phyloP scores from a whole-genome alignment of 2,113 vertebrate genomes.

The Nyctibius bracteatus region DNA sequence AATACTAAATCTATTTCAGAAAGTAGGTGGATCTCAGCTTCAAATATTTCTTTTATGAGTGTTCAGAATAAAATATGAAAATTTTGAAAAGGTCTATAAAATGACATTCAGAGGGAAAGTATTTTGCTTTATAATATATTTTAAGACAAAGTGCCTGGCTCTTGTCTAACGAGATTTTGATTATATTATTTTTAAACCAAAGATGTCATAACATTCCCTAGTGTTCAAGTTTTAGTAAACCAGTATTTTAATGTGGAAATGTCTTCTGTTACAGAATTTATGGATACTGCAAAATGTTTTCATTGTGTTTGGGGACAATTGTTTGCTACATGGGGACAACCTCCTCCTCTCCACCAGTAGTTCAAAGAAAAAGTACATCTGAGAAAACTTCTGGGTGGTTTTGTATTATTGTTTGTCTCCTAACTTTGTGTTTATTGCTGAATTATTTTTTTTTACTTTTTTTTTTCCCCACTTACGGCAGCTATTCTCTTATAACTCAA shows the following conservation, averaged over 20 bases:
- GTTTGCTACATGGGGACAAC: not conserved
- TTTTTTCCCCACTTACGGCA: not conserved
- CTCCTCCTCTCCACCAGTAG: fast-evolving
- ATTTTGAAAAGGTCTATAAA: not conserved
- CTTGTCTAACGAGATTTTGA: not conserved
- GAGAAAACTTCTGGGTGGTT: not conserved
- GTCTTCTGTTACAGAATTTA: not conserved
- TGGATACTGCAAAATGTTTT: not conserved
- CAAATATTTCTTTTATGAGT: not conserved
- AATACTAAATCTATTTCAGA: not conserved
- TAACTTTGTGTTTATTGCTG: not conserved
- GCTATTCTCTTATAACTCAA: not conserved
- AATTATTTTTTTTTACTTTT: not conserved
- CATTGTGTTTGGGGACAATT: not conserved
- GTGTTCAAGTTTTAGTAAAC: not conserved
- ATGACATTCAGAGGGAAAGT: not conserved
- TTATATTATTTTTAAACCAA: not conserved
- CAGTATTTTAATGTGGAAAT: not conserved
- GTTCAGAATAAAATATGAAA: not conserved
- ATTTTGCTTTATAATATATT: not conserved
- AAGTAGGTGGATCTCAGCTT: not conserved
- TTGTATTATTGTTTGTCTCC: not conserved
- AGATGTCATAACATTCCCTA: not conserved
- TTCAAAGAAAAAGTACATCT: not conserved
- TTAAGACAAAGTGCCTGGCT: not conserved